These are phyloP conservation scores for Lepas anatifera DNA, from an alignment of 2,888 invertebrate species.

Conservation along the genomic window DNA sequence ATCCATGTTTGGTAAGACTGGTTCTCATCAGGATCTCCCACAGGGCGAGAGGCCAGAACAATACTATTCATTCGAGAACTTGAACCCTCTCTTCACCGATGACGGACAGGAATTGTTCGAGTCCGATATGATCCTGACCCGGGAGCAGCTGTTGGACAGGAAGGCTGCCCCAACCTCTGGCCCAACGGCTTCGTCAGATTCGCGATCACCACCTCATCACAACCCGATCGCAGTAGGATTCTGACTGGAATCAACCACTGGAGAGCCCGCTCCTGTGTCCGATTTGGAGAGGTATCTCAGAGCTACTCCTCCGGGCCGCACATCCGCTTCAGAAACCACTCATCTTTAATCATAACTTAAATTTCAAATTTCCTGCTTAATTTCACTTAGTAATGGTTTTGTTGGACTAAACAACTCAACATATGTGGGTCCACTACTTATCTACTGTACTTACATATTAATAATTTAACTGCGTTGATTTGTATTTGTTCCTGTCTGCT, in stretches of 20 bases:
- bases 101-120: constrained; percentile 26
- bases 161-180: background rate
- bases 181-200: background rate
- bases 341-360: too few species aligned
- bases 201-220: background rate
- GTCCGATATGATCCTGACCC: background rate
- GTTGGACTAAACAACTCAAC: too few species aligned
- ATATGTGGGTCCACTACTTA: too few species aligned
- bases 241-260: background rate
- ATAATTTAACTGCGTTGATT: too few species aligned
- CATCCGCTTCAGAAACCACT: background rate
- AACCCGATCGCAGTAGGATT: background rate
- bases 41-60: too few species aligned
- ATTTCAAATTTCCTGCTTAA: too few species aligned
- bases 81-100: background rate
- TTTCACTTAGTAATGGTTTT: too few species aligned
- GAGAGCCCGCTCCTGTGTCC: constrained; percentile 9
- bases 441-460: too few species aligned
- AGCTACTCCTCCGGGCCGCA: background rate
- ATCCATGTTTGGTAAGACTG: too few species aligned
- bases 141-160: background rate
- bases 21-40: too few species aligned
- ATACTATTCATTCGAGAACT: background rate
- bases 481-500: too few species aligned
- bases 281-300: background rate